A percentile compares a stretch with the other conserved stretches of the same genome.
Evolutionary conservation across 2,113 vertebrate species (phyloP).

Genomic region (Coryphaenoides rupestris): DNA sequence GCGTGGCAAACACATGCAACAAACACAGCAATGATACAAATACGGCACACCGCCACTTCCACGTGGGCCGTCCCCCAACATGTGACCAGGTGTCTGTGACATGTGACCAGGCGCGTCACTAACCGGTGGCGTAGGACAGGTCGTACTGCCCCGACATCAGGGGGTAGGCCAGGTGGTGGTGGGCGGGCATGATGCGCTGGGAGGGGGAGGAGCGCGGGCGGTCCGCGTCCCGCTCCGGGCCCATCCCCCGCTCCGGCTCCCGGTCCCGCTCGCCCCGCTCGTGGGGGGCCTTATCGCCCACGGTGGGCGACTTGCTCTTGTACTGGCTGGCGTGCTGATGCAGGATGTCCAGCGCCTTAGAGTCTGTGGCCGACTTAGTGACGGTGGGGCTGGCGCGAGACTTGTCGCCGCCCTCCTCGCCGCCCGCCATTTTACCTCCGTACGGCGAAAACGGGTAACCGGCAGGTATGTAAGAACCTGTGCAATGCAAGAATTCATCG

Average conservation of each 20-base stretch:
- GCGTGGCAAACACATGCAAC: too few species aligned
- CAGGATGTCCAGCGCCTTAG: constrained; percentile 96
- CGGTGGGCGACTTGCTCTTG: constrained; percentile 98
- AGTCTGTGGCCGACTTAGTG: constrained; percentile 87
- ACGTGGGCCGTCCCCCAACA: too few species aligned
- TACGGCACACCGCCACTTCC: too few species aligned
- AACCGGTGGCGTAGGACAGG: constrained; percentile 94
- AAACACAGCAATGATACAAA: too few species aligned
- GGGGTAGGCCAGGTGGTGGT: constrained; percentile 94
- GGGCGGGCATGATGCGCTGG: constrained; percentile 92
- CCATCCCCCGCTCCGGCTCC: constrained; percentile 73
- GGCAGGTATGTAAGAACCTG: constrained; percentile 92
- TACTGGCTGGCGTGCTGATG: constrained; percentile 98
- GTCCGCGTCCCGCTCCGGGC: constrained; percentile 80
- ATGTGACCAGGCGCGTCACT: constrained; percentile 49
- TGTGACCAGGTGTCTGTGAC: too few species aligned
- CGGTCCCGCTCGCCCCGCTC: constrained; percentile 82
- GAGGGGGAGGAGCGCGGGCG: constrained; percentile 95
- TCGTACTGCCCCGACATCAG: constrained; percentile 93
- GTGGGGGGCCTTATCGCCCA: constrained; percentile 82
- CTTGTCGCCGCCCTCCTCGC: constrained; percentile 87
- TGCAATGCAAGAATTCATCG: constrained; percentile 11
- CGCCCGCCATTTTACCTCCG: constrained; percentile 83
- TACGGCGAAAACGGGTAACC: constrained; percentile 96
- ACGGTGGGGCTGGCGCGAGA: constrained; percentile 92